Percentiles rank a stretch among this genome's conserved stretches.
phyloP scores from a whole-genome alignment of 1,140 invertebrate genomes.

The Dryas iulia region DNA sequence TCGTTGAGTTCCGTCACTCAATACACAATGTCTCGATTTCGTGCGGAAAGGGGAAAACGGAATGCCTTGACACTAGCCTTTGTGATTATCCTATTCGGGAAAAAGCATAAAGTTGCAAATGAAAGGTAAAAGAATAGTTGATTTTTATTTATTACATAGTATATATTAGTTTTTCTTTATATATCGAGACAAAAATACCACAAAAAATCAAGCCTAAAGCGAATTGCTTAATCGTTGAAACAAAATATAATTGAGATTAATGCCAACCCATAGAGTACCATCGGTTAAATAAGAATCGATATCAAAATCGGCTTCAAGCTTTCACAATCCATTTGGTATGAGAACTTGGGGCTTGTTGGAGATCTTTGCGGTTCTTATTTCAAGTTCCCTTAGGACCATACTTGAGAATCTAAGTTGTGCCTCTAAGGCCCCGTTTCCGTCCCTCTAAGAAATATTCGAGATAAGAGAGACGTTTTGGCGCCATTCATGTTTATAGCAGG shows the following conservation, averaged over 20 bases:
- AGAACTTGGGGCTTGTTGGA: constrained; percentile 60
- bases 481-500: constrained; percentile 77
- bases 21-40: no score
- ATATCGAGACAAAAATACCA: no score
- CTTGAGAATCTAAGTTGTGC: constrained; percentile 63
- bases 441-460: constrained; percentile 74
- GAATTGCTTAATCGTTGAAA: neutral
- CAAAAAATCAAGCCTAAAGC: no score
- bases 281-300: constrained; percentile 56
- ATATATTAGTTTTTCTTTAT: no score
- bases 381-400: constrained; percentile 72
- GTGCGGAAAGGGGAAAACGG: no score
- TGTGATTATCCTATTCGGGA: no score
- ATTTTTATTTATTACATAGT: no score
- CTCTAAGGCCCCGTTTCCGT: constrained; percentile 68
- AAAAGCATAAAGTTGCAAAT: no score
- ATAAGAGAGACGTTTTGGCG: constrained; percentile 67
- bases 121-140: no score
- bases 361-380: constrained; percentile 62
- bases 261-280: neutral
- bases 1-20: no score
- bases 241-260: constrained; percentile 13
- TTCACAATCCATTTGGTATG: constrained; percentile 74
- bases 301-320: constrained; percentile 66
- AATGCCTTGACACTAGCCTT: no score